A percentile compares a stretch with the other conserved stretches of the same genome.
phyloP scores from a whole-genome alignment of 2,113 vertebrate species.

The Dasyornis broadbenti region DNA sequence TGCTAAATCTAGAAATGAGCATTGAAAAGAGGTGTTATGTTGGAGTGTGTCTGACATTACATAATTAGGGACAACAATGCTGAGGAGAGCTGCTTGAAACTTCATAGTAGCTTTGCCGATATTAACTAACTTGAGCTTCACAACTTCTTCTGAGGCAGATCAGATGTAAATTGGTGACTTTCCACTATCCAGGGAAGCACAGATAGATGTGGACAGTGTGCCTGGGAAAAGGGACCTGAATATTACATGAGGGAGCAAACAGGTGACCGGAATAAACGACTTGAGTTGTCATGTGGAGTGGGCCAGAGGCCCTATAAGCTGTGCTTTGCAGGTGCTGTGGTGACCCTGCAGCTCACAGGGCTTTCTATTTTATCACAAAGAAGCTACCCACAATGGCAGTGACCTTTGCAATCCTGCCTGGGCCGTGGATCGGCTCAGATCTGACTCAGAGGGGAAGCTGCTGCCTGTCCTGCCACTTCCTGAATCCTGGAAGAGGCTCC shows the following conservation, averaged over 20 bases:
- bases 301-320: not conserved
- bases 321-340: not conserved
- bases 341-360: not conserved
- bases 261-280: not conserved
- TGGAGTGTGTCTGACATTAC: not conserved
- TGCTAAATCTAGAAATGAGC: not conserved
- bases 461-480: not conserved
- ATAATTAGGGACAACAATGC: not conserved
- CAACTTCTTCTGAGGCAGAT: not conserved
- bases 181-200: not conserved
- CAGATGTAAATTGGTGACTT: not conserved
- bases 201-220: not conserved
- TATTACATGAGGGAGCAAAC: not conserved
- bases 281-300: not conserved
- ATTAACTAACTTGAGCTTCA: not conserved
- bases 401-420: not conserved
- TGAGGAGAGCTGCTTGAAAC: not conserved
- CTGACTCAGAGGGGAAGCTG: not conserved
- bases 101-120: not conserved
- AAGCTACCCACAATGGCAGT: not conserved
- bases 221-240: not conserved
- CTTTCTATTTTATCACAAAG: not conserved
- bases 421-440: not conserved
- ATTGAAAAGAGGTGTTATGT: not conserved
- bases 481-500: not conserved